phyloP scores from a whole-genome alignment of 2,797 vertebrate species.

The Darevskia nairensis region DNA sequence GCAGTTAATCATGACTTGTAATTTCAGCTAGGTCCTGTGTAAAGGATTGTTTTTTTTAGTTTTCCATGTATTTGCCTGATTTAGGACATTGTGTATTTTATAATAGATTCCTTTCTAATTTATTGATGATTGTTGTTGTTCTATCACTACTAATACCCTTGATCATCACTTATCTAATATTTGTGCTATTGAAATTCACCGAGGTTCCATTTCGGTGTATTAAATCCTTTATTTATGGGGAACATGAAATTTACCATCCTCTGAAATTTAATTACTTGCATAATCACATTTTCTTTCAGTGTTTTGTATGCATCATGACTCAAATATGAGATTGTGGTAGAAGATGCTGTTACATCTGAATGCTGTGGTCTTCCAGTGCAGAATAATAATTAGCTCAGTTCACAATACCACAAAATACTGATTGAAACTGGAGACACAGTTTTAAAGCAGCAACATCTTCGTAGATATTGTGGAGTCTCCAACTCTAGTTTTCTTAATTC shows the following conservation, averaged over 20 bases:
- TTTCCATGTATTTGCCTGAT: not conserved
- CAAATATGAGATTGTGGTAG: constrained; percentile 16
- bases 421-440: not conserved
- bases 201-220: not conserved
- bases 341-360: constrained; percentile 16
- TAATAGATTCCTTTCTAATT: not conserved
- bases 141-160: not conserved
- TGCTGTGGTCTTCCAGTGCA: not conserved
- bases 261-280: constrained; percentile 10
- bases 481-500: not conserved
- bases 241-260: not conserved
- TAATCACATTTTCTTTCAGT: constrained; percentile 28
- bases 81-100: not conserved
- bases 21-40: not conserved
- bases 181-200: constrained; percentile 1
- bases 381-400: constrained; percentile 7
- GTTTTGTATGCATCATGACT: constrained; percentile 15
- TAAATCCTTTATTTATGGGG: constrained; percentile 16
- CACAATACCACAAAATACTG: not conserved
- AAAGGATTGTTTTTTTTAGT: not conserved
- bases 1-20: not conserved
- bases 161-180: not conserved
- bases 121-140: not conserved
- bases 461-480: not conserved
- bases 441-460: not conserved